Evolutionary conservation across 1,140 invertebrate genomes (phyloP).

Genomic region (Epicauta chinensis): DNA sequence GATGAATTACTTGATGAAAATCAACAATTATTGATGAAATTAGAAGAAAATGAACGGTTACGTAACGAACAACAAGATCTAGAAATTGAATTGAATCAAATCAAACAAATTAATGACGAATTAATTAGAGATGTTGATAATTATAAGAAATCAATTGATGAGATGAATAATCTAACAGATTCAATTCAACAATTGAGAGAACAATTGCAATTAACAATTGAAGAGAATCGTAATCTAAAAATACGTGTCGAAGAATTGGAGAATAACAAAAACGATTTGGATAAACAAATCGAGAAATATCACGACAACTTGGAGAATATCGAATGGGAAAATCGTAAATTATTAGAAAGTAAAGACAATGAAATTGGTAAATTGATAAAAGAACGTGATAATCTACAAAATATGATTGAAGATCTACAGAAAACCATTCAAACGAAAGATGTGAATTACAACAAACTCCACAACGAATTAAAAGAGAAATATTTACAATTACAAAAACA

Average conservation of each 20-base stretch:
- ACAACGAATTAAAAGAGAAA: slow-evolving; percentile 7
- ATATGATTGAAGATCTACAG: slow-evolving; percentile 42
- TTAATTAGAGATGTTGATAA: too few species aligned
- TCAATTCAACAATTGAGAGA: too few species aligned
- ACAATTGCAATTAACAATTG: too few species aligned
- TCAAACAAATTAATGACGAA: too few species aligned
- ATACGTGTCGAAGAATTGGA: slow-evolving; percentile 2
- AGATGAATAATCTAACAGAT: too few species aligned
- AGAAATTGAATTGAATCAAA: not conserved
- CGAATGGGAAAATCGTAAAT: slow-evolving; percentile 16
- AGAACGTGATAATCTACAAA: slow-evolving; percentile 33
- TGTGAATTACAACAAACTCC: not conserved
- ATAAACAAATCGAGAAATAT: not conserved
- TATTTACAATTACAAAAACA: slow-evolving; percentile 42
- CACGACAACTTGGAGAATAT: too few species aligned
- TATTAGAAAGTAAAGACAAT: slow-evolving; percentile 22
- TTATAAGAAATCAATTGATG: too few species aligned
- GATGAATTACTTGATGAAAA: slow-evolving; percentile 14
- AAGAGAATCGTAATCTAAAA: too few species aligned
- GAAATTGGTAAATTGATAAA: slow-evolving; percentile 30
- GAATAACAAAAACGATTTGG: slow-evolving; percentile 20
- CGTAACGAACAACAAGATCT: too few species aligned
- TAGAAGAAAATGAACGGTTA: too few species aligned
- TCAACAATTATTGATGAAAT: not conserved
- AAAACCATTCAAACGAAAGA: slow-evolving; percentile 39